Percentiles rank a stretch among this genome's conserved stretches.
Evolutionary conservation across 2,888 invertebrate genomes (phyloP).

Genomic region (Tromatobia lineatoria): DNA sequence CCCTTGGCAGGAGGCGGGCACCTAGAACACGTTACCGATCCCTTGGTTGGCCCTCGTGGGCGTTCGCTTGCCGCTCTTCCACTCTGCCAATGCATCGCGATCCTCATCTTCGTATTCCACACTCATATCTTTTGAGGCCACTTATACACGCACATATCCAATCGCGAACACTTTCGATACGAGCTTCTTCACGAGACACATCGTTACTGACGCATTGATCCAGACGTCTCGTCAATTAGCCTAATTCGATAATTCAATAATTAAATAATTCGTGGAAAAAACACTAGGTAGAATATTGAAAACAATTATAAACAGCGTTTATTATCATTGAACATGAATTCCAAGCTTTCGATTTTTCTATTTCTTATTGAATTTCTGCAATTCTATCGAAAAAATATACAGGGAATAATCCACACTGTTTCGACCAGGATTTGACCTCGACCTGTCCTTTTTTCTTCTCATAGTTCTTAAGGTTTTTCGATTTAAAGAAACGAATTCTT

Average conservation of each 20-base stretch:
- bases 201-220: constrained; percentile 4
- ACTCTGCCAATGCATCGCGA: constrained; percentile 30
- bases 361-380: no score
- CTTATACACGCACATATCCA: constrained; percentile 29
- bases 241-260: constrained; percentile 55
- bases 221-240: constrained; percentile 58
- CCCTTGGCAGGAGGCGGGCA: constrained; percentile 44
- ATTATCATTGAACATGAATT: no score
- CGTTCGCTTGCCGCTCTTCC: constrained; percentile 52
- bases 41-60: constrained; percentile 59
- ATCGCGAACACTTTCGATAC: constrained; percentile 44
- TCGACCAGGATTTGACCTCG: no score
- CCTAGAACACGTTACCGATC: constrained; percentile 62
- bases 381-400: no score
- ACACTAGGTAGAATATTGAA: background rate
- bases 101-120: constrained; percentile 15
- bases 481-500: no score
- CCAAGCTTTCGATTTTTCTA: no score
- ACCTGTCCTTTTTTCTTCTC: no score
- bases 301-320: background rate
- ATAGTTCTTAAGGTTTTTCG: no score
- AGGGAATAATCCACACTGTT: no score
- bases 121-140: background rate
- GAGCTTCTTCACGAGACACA: constrained; percentile 5
- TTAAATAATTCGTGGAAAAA: constrained; percentile 53